Percentiles rank a stretch among this genome's conserved stretches.
phyloP scores from a whole-genome alignment of 1,140 invertebrate genomes.

The Achroia grisella region DNA sequence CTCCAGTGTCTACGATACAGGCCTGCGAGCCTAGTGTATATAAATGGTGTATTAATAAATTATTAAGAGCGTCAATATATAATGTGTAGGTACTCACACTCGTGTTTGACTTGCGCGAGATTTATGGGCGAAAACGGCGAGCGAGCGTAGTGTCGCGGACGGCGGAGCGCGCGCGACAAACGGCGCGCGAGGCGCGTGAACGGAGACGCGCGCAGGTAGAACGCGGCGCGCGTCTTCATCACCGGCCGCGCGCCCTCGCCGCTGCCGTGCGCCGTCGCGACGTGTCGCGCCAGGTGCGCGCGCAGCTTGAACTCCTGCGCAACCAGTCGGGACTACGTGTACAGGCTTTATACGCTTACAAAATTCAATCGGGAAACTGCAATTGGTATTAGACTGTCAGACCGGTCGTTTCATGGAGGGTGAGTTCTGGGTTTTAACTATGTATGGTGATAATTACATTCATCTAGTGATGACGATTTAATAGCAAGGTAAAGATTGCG shows the following conservation, averaged over 20 bases:
- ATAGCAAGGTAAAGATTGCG: no score
- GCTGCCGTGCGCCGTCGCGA: slow-evolving; percentile 93
- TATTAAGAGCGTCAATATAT: background rate
- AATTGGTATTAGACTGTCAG: no score
- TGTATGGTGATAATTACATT: no score
- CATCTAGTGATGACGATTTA: no score
- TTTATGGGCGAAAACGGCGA: slow-evolving; percentile 92
- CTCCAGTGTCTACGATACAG: no score
- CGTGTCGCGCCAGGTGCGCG: slow-evolving; percentile 92
- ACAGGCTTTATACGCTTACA: background rate
- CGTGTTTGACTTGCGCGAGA: slow-evolving; percentile 87
- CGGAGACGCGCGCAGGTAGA: slow-evolving; percentile 93
- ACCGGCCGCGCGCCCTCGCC: slow-evolving; percentile 87
- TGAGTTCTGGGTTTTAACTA: no score
- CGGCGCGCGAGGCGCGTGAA: slow-evolving; percentile 90
- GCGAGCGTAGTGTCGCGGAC: slow-evolving; percentile 88
- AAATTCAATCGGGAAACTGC: background rate
- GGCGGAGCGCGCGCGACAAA: slow-evolving; percentile 87
- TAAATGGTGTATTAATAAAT: background rate
- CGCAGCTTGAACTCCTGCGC: slow-evolving; percentile 92
- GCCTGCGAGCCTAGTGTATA: no score
- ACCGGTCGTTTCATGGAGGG: no score
- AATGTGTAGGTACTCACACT: slow-evolving; percentile 78
- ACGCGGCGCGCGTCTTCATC: slow-evolving; percentile 97
- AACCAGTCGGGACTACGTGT: background rate